These are phyloP conservation scores for Stenolophus ochropezus DNA, from an alignment of 2,888 invertebrate genomes.

Conservation along the genomic window DNA sequence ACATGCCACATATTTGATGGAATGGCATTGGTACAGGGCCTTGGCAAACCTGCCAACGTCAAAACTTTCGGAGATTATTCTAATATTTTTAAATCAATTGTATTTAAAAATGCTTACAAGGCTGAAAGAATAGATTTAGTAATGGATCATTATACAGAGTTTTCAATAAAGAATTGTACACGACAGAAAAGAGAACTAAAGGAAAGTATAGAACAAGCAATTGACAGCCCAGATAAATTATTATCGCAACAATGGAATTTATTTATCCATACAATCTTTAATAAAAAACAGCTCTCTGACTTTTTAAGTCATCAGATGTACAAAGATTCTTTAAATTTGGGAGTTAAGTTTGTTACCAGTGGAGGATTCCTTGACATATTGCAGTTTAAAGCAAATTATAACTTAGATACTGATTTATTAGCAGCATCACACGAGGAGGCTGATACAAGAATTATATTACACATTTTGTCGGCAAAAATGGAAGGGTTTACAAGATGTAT, in stretches of 20 bases:
- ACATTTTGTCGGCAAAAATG: neutral
- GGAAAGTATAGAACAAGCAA: neutral
- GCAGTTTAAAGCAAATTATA: neutral
- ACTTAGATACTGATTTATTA: too few relatives aligned
- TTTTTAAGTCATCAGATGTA: too few relatives aligned
- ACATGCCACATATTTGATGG: neutral
- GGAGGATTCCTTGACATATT: neutral
- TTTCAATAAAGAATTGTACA: neutral
- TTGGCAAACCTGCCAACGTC: neutral
- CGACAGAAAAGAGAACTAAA: neutral
- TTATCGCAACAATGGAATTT: neutral
- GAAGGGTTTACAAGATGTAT: neutral
- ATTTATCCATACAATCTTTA: neutral
- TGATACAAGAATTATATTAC: neutral
- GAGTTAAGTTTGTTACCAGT: neutral
- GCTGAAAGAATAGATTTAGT: neutral
- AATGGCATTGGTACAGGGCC: neutral
- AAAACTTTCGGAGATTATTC: neutral
- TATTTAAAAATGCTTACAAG: neutral
- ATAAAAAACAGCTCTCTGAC: too few relatives aligned
- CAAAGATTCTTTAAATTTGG: neutral
- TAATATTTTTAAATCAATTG: neutral
- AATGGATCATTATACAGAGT: neutral
- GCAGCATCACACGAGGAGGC: too few relatives aligned
- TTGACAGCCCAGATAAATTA: neutral